Percentiles rank a stretch among this genome's conserved stretches.
Conservation (phyloP, 1,140 invertebrate species). For the Colletes latitarsis region DNA sequence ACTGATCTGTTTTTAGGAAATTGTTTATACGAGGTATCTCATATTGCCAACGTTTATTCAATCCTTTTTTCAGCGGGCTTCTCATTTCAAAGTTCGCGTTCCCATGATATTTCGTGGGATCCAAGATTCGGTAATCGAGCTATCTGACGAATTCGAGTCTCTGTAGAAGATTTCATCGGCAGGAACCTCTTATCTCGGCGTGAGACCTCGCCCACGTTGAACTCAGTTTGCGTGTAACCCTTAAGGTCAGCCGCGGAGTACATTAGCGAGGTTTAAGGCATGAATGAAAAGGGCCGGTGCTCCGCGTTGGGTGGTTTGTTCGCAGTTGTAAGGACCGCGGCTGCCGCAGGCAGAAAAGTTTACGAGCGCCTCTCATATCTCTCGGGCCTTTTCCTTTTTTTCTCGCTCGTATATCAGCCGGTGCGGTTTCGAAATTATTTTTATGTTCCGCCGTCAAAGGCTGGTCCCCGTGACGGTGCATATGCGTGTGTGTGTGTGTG, state of each 20-base stretch:
- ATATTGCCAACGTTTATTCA: too few species aligned
- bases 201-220: conserved; percentile 26
- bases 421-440: conserved; percentile 79
- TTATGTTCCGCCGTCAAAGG: conserved; percentile 72
- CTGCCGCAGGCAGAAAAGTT: conserved; percentile 77
- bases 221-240: conserved; percentile 53
- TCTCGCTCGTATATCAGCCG: conserved; percentile 75
- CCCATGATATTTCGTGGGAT: not conserved
- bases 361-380: conserved; percentile 72
- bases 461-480: conserved; percentile 32
- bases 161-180: not conserved
- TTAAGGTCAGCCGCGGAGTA: conserved; percentile 58
- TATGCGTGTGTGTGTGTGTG: conserved; percentile 24
- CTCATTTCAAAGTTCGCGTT: too few species aligned
- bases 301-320: conserved; percentile 71
- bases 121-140: not conserved
- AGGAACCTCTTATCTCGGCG: conserved; percentile 33
- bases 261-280: conserved; percentile 72
- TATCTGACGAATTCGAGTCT: not conserved
- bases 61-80: too few species aligned
- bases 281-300: conserved; percentile 72
- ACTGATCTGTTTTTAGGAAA: too few species aligned
- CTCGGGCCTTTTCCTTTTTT: conserved; percentile 41
- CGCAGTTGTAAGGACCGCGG: conserved; percentile 75
- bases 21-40: too few species aligned